These are phyloP conservation scores for Buphagus erythrorhynchus DNA, from an alignment of 2,797 vertebrate species.

Conservation along the genomic window DNA sequence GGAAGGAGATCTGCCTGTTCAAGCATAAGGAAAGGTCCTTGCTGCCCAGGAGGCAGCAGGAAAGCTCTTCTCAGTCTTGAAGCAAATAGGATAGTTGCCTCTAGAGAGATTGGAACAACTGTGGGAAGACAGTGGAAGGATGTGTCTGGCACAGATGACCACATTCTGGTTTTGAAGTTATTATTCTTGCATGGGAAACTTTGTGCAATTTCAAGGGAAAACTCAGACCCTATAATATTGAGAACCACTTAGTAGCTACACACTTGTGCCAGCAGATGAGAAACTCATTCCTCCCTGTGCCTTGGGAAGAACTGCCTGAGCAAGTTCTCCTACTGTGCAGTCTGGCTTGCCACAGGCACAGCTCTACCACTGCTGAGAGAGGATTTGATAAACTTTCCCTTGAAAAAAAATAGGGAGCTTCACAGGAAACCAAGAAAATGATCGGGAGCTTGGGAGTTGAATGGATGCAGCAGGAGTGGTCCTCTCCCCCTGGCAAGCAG, in stretches of 20 bases:
- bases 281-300: slow-evolving; percentile 17
- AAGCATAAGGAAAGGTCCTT: slow-evolving; percentile 12
- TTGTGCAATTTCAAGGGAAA: slow-evolving; percentile 10
- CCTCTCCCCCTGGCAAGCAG: neutral
- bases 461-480: slow-evolving; percentile 22
- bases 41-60: slow-evolving; percentile 18
- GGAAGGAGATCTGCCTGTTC: neutral
- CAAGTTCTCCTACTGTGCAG: neutral
- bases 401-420: neutral
- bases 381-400: neutral
- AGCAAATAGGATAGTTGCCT: neutral
- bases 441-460: neutral
- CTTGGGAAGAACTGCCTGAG: slow-evolving; percentile 16
- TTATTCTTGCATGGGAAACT: slow-evolving; percentile 43
- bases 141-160: slow-evolving; percentile 2
- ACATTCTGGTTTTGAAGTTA: slow-evolving; percentile 52
- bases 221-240: slow-evolving; percentile 30
- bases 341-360: neutral
- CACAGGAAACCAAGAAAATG: neutral
- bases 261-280: slow-evolving; percentile 19
- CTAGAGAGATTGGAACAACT: slow-evolving; percentile 4
- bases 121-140: slow-evolving; percentile 23
- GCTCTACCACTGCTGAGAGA: neutral
- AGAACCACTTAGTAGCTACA: slow-evolving; percentile 30
- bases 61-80: slow-evolving; percentile 34